These are phyloP conservation scores for Scaptomyza pallida DNA, from an alignment of 1,140 invertebrate species.

Conservation along the genomic window DNA sequence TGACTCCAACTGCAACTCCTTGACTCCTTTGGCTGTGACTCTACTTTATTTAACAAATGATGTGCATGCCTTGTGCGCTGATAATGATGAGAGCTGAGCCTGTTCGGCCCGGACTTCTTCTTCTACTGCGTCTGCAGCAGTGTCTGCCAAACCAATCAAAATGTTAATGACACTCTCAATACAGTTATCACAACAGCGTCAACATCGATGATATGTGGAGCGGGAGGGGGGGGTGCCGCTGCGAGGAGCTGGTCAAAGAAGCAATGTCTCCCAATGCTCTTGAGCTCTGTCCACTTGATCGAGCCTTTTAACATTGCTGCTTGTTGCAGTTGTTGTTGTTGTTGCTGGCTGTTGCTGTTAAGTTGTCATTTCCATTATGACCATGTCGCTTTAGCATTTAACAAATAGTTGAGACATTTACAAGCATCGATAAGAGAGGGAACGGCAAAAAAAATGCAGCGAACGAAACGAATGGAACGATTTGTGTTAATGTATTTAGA, in stretches of 20 bases:
- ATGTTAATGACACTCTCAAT: conserved; percentile 84
- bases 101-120: conserved; percentile 2
- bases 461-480: conserved; percentile 37
- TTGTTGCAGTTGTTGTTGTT: background rate
- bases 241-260: background rate
- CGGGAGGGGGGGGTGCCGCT: background rate
- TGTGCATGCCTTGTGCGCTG: conserved; percentile 66
- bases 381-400: conserved; percentile 83
- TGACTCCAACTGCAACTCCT: background rate
- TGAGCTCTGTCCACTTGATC: conserved; percentile 49
- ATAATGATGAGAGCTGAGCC: conserved; percentile 51
- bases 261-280: conserved; percentile 6
- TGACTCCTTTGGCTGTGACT: conserved; percentile 19
- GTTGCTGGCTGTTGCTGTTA: conserved; percentile 53
- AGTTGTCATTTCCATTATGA: conserved; percentile 84
- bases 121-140: conserved; percentile 9
- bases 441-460: conserved; percentile 37
- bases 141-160: conserved; percentile 72
- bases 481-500: conserved; percentile 79
- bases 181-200: conserved; percentile 71
- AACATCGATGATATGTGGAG: conserved; percentile 9
- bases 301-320: conserved; percentile 78
- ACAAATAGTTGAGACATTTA: conserved; percentile 84
- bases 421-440: conserved; percentile 66
- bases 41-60: conserved; percentile 76